These are phyloP conservation scores for Echinarachnius parma DNA, from an alignment of 53 echinoderm and acorn worm species.

Conservation along the genomic window DNA sequence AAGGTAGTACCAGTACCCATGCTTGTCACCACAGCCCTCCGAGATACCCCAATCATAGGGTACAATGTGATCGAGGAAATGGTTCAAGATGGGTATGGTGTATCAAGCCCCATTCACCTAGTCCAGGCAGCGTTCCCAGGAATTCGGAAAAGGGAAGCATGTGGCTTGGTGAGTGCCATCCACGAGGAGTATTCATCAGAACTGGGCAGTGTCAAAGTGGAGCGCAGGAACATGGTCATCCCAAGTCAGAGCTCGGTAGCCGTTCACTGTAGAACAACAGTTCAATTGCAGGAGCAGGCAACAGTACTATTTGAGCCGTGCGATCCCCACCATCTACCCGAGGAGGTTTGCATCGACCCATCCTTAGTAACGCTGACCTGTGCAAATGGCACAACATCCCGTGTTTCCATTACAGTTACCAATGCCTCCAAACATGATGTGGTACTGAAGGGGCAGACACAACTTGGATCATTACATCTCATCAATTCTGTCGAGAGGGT, in stretches of 20 bases:
- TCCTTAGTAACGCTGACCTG: not conserved
- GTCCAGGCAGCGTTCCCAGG: slow-evolving; percentile 7
- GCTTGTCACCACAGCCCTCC: not conserved
- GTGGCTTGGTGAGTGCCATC: not conserved
- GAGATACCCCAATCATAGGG: slow-evolving; percentile 7
- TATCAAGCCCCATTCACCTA: not conserved
- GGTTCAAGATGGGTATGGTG: not conserved
- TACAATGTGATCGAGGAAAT: slow-evolving; percentile 18
- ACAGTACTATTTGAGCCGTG: slow-evolving; percentile 30
- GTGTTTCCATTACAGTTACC: not conserved
- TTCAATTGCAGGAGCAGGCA: not conserved
- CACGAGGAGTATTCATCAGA: not conserved
- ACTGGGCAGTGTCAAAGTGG: not conserved
- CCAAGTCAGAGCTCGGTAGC: not conserved
- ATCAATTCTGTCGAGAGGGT: not conserved
- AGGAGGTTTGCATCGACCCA: not conserved
- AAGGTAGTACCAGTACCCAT: not conserved
- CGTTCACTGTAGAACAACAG: not conserved
- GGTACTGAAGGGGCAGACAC: not conserved
- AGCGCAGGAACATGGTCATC: not conserved
- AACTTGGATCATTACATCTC: slow-evolving; percentile 2
- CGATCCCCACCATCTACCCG: slow-evolving; percentile 9
- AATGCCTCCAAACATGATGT: slow-evolving; percentile 6
- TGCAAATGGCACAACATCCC: not conserved
- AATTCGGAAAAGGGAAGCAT: not conserved